Evolutionary conservation across 2,113 vertebrate species (phyloP).

Genomic region (Procavia capensis): DNA sequence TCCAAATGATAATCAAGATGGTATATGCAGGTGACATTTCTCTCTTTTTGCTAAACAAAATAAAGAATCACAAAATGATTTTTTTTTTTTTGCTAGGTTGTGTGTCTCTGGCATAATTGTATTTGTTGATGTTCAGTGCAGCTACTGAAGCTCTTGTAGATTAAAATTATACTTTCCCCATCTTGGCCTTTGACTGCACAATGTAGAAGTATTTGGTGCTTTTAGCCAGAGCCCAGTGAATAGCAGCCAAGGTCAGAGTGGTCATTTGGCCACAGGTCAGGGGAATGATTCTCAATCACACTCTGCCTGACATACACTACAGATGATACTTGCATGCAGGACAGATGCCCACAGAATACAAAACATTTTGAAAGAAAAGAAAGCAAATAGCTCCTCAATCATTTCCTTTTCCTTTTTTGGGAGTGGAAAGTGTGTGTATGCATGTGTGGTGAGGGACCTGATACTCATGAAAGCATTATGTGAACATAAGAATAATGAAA

Average conservation of each 20-base stretch:
- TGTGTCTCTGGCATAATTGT: not conserved
- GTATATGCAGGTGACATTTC: not conserved
- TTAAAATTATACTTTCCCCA: constrained; percentile 36
- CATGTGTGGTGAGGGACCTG: not conserved
- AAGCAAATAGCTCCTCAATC: not conserved
- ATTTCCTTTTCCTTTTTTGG: not conserved
- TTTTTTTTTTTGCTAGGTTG: not conserved
- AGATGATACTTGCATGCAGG: not conserved
- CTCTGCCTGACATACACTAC: not conserved
- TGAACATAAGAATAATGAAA: constrained; percentile 67
- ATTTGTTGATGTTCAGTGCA: constrained; percentile 6
- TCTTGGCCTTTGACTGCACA: not conserved
- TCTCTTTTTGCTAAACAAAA: constrained; percentile 40
- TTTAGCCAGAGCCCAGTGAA: not conserved
- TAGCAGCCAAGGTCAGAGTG: not conserved
- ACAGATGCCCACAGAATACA: not conserved
- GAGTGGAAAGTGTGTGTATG: not conserved
- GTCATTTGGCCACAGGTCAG: not conserved
- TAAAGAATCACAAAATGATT: not conserved
- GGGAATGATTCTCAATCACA: not conserved
- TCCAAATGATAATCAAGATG: not conserved
- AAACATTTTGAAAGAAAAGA: not conserved
- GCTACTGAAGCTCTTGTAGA: not conserved
- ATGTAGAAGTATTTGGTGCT: not conserved
- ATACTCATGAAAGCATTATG: constrained; percentile 70